Conservation (phyloP, 2,113 vertebrate genomes). For the Heterotilapia buettikoferi region DNA sequence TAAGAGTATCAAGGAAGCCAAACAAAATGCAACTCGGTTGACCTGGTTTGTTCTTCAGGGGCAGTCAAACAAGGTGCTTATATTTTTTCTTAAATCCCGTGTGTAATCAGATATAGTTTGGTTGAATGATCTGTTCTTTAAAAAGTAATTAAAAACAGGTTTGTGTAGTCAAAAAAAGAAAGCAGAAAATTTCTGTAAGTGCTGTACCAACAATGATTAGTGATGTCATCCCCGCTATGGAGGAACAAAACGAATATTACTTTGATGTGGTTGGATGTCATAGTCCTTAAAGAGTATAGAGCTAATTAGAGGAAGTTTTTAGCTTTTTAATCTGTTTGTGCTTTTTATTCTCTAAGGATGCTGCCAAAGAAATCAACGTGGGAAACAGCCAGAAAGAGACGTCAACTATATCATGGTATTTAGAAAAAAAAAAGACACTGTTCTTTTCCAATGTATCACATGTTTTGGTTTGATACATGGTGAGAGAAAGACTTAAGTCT, state of each 20-base stretch:
- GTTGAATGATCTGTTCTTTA: too few relatives aligned
- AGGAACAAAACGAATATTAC: not conserved
- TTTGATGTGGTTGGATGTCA: not conserved
- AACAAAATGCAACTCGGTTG: not conserved
- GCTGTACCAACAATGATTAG: too few relatives aligned
- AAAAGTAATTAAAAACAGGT: too few relatives aligned
- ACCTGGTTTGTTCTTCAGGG: not conserved
- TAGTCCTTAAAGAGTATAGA: not conserved
- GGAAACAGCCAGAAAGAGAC: not conserved
- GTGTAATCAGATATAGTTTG: not conserved
- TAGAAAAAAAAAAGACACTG: too few relatives aligned
- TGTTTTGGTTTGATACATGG: too few relatives aligned
- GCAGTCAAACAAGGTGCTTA: not conserved
- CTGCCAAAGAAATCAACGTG: not conserved
- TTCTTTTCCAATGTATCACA: too few relatives aligned
- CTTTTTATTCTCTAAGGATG: not conserved
- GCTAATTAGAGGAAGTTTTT: not conserved
- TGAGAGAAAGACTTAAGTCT: too few relatives aligned
- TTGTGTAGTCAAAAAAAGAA: not conserved
- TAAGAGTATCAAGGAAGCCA: slow-evolving; percentile 5
- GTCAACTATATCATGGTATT: not conserved
- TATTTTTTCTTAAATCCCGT: not conserved
- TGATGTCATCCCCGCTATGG: too few relatives aligned
- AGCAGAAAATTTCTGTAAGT: not conserved
- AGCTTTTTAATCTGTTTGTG: not conserved